Base-by-base conservation (phyloP, 2,113 vertebrate species). In the Varanus komodoensis region DNA sequence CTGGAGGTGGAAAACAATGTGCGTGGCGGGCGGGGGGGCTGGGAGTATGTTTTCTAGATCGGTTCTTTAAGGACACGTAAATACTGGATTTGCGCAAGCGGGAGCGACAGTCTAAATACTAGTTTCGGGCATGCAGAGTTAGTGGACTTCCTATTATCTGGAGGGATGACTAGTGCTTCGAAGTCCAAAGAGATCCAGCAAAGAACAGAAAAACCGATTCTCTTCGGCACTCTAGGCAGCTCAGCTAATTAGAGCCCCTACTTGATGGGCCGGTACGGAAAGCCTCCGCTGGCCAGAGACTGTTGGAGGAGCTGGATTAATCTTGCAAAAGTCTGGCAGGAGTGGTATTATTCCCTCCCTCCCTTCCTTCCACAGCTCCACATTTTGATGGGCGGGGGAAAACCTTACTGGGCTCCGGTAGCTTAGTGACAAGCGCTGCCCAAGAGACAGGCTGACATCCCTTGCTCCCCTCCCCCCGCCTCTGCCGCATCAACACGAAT, bases 41-140 rank as follows among this genome's bases (percentile, higher is more conserved):
- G 2, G 15, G 50, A 6, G 57, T 11, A 11, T 75, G 54, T 29
- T 57, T 87, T 82, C 67, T 81, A 1, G 61, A 19, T 34, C 79
- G 34, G 50, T 74, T 38, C 32, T 74, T 83, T 83, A 54, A 83
- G 85, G 82, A 83, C 81, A 74, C 69, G 80, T 75, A 89, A 83
- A 89, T 75, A 23, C 21, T 7, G 80, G 29, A n/a, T 77, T 84
- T 89, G 57, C 71, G 27, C 38, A 9, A 15, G 9, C 11, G 71
- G 38, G 15, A 21, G 86, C n/a, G 25, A 27, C n/a, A 17, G 8
- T 15, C n/a, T 52, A 74, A 84, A 19, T 38, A 23, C 38, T 32
- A 27, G 29, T 77, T 61, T 38, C 50, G 52, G 3, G 1, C n/a
- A 5, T 32, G 78, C 57, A 2, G 29, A 57, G 21, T 86, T 57